Conservation (phyloP, 2,113 vertebrate genomes). For the Prunella himalayana region DNA sequence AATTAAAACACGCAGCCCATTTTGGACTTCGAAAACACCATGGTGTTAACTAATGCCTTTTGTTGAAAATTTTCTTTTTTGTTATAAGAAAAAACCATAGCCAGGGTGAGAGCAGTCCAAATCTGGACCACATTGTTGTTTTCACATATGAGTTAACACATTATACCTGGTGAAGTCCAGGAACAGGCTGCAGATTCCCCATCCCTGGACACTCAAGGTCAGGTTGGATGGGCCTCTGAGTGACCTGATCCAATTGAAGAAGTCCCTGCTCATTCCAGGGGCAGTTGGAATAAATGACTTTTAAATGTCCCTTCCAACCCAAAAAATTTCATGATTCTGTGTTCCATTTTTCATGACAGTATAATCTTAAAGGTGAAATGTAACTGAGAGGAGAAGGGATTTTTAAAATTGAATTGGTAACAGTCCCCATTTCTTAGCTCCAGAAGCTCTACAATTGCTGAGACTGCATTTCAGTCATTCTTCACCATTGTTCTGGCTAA, state of each 20-base stretch:
- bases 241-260: neutral
- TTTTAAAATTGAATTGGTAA: neutral
- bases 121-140: neutral
- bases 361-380: neutral
- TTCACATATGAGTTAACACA: neutral
- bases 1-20: neutral
- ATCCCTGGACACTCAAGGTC: neutral
- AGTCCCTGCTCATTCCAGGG: neutral
- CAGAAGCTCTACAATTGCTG: neutral
- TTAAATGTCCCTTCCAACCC: neutral
- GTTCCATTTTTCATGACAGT: neutral
- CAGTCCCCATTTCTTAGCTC: neutral
- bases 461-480: neutral
- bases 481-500: neutral
- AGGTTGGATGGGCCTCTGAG: accelerated
- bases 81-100: neutral
- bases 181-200: neutral
- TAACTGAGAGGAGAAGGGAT: accelerated
- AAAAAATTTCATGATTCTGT: neutral
- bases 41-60: neutral
- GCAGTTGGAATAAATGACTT: neutral
- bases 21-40: accelerated
- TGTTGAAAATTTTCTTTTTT: neutral
- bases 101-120: neutral
- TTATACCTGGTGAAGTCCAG: neutral